Conservation (phyloP, 2,797 vertebrate species). For the Artibeus lituratus region DNA sequence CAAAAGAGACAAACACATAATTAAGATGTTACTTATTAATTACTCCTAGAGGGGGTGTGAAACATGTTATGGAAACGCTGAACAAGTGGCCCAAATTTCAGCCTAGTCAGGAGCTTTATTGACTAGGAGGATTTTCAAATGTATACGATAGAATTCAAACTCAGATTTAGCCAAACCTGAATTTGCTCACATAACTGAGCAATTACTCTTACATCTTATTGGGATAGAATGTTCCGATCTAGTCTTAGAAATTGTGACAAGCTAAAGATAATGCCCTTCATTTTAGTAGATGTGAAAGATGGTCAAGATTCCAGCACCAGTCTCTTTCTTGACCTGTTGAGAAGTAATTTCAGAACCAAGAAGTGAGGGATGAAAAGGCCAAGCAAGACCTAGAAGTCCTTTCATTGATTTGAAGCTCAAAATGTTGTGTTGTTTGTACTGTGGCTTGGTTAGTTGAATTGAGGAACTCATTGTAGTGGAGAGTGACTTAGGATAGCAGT, state of each 20-base stretch:
- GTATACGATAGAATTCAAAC: not conserved
- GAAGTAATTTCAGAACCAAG: not conserved
- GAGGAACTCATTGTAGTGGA: not conserved
- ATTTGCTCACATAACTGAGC: not conserved
- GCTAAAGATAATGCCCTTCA: not conserved
- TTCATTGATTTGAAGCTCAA: not conserved
- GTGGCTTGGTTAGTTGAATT: not conserved
- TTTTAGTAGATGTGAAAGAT: not conserved
- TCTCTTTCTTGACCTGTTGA: not conserved
- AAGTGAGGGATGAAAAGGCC: not conserved
- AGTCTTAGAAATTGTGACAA: not conserved
- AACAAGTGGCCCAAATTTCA: not conserved
- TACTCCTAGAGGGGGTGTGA: not conserved
- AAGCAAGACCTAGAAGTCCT: not conserved
- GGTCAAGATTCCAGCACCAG: not conserved
- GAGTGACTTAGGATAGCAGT: not conserved
- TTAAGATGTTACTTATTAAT: not conserved
- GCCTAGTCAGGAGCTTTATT: not conserved
- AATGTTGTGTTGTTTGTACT: not conserved
- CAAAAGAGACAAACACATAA: not conserved
- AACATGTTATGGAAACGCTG: not conserved
- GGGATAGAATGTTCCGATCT: not conserved
- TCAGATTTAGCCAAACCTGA: not conserved
- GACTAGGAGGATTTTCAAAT: not conserved
- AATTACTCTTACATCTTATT: not conserved